Base-by-base conservation (phyloP, 2,113 vertebrate species). In the Urocolius indicus region DNA sequence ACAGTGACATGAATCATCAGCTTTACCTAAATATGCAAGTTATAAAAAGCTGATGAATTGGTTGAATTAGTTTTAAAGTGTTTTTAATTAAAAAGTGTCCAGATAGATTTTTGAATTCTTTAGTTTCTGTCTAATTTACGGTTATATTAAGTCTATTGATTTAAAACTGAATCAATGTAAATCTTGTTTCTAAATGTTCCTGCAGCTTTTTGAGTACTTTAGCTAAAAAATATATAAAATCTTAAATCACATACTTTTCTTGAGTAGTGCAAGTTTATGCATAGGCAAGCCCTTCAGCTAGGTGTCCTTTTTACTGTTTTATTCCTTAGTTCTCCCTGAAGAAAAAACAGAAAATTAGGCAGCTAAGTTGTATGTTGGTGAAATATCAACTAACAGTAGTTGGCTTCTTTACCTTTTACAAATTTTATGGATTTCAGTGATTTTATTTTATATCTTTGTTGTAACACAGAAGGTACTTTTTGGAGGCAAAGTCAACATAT, bases 51-150 rank as follows among this genome's bases (percentile, higher is more conserved):
- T 92, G 80, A 84, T 90, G 7, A 81, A 79, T 87, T 85, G 41
- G 66, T 49, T 87, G 45, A 81, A 89, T 92, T 68, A 93, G 32
- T 78, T 92, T 92, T 75, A 87, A 93, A 61, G 27, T 48, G 61
- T 54, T 93, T 92, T 94, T 92, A 92, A 96, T 95, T 93, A 81
- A 91, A 93, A 94, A 71, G 52, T 84, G 68, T 89, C 62, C 12
- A 65, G 73, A 30, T 67, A 74, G 23, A 45, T 87, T 57, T 72
- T 83, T 45, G 3, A 77, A 48, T 75, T 78, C 43, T 90, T 86
- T 61, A 5, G 7, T 89, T 92, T 89, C 68, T 78, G 45, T 89
- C 61, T 84, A 87, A 67, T 78, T 95, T 87, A 78, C 59, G 18
- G 9, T 81, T 90, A 38, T 63, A 81, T 86, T 92, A 88, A 86